Percentiles rank a stretch among this genome's conserved stretches.
phyloP scores from a whole-genome alignment of 2,797 vertebrate genomes.

The Euthynnus affinis region DNA sequence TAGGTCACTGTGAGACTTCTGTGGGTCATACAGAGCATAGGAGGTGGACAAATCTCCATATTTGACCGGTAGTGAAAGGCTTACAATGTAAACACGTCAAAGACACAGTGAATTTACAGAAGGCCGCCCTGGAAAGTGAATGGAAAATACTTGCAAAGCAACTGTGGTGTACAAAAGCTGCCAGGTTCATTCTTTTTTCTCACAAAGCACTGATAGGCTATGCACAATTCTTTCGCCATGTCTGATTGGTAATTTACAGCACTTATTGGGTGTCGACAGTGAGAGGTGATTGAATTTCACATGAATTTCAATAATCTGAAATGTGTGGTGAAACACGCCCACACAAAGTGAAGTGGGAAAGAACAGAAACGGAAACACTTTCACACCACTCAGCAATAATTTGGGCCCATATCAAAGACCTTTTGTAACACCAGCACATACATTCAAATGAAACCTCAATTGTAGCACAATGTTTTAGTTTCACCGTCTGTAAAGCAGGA shows the following conservation, averaged over 20 bases:
- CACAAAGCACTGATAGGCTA: not conserved
- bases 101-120: not conserved
- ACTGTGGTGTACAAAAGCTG: not conserved
- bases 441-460: not conserved
- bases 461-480: not conserved
- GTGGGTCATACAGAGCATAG: constrained; percentile 40
- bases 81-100: constrained; percentile 18
- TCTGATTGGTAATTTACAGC: not conserved
- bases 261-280: constrained; percentile 3
- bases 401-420: not conserved
- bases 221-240: not conserved
- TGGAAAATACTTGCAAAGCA: constrained; percentile 16
- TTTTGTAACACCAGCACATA: not conserved
- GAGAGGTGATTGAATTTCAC: not conserved
- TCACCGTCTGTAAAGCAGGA: not conserved
- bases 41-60: constrained; percentile 48
- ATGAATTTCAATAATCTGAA: constrained; percentile 22
- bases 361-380: constrained; percentile 22
- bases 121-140: not conserved
- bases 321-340: constrained; percentile 32
- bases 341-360: constrained; percentile 19
- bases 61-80: constrained; percentile 39
- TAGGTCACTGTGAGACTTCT: constrained; percentile 70
- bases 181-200: not conserved
- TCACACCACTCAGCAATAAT: constrained; percentile 23